Conservation (phyloP, 2,797 vertebrate genomes). For the Pseudochirops corinnae region DNA sequence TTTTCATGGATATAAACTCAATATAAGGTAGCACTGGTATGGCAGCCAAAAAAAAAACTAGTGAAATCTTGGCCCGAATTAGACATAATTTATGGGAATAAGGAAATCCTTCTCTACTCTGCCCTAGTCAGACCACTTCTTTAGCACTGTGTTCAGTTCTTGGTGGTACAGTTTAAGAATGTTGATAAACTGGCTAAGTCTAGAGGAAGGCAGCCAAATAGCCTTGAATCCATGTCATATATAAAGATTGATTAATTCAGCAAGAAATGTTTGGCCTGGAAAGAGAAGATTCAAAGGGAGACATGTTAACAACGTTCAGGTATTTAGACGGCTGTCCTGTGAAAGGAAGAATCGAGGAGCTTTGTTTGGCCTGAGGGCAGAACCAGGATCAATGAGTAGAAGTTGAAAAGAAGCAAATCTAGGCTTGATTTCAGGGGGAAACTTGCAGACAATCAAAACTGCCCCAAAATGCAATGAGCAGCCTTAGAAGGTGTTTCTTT, state of each 20-base stretch:
- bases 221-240: background rate
- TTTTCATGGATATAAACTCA: background rate
- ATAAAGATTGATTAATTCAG: background rate
- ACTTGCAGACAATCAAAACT: background rate
- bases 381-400: background rate
- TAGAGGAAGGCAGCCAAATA: background rate
- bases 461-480: background rate
- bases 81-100: background rate
- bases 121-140: background rate
- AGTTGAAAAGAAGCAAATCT: background rate
- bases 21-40: background rate
- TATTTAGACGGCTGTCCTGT: background rate
- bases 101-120: background rate
- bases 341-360: background rate
- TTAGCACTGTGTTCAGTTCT: background rate
- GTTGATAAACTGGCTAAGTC: background rate
- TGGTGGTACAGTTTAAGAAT: background rate
- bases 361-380: background rate
- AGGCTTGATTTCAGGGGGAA: background rate
- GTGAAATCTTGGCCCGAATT: background rate
- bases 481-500: background rate
- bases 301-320: background rate
- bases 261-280: background rate
- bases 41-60: background rate
- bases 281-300: background rate